phyloP scores from a whole-genome alignment of 2,113 vertebrate genomes.

The Pithys albifrons region DNA sequence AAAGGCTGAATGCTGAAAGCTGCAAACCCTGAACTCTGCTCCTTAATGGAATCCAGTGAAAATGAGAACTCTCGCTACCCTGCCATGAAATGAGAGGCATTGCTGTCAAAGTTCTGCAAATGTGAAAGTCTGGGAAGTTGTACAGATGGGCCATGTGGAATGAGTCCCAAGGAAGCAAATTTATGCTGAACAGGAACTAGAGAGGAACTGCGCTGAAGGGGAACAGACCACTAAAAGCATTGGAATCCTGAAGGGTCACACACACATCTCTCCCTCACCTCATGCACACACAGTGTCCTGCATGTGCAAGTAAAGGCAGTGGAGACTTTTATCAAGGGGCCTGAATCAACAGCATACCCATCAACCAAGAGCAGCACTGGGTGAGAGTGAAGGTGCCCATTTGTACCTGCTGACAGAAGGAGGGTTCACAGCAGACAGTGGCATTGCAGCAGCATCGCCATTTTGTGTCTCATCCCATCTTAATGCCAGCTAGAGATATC shows the following conservation, averaged over 20 bases:
- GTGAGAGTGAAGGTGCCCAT: not conserved
- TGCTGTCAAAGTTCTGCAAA: not conserved
- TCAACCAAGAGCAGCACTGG: not conserved
- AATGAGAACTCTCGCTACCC: not conserved
- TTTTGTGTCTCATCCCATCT: fast-evolving
- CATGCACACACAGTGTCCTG: not conserved
- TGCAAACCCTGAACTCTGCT: not conserved
- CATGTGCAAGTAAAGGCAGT: not conserved
- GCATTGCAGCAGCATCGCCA: not conserved
- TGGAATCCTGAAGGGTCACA: not conserved
- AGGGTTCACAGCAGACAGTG: not conserved
- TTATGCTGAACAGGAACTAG: not conserved
- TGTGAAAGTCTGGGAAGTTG: not conserved
- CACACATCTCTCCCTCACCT: fast-evolving
- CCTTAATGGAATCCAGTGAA: not conserved
- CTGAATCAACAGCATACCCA: not conserved
- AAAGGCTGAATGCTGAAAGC: not conserved
- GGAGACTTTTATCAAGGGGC: not conserved
- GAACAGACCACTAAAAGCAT: not conserved
- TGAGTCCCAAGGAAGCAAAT: not conserved
- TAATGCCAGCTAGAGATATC: not conserved
- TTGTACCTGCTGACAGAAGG: not conserved
- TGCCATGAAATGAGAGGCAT: not conserved
- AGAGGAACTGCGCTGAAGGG: not conserved
- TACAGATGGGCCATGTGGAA: not conserved